Conservation (phyloP, 1,140 invertebrate species). For the Chironomus tepperi region DNA sequence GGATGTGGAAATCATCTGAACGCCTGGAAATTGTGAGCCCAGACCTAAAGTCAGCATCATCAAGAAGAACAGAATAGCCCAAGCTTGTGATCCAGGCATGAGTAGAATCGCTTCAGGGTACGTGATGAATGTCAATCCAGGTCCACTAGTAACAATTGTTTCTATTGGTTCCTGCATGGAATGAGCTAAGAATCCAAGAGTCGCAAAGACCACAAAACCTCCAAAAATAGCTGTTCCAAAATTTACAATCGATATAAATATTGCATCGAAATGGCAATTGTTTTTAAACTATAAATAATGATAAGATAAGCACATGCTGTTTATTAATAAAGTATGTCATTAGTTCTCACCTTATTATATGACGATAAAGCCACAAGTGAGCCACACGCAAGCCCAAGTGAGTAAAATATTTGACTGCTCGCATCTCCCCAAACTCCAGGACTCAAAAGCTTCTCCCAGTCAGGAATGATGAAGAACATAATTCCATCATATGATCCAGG, state of each 20-base stretch:
- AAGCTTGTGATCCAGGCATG: constrained; percentile 65
- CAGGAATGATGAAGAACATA: constrained; percentile 64
- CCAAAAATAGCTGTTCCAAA: constrained; percentile 63
- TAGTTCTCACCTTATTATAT: constrained; percentile 61
- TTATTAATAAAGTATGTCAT: constrained; percentile 38
- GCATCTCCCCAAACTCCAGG: constrained; percentile 54
- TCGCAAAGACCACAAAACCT: constrained; percentile 69
- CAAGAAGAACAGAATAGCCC: constrained; percentile 76
- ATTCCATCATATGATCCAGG: constrained; percentile 63
- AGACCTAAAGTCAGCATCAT: constrained; percentile 73
- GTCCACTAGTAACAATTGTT: constrained; percentile 53
- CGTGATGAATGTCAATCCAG: constrained; percentile 71
- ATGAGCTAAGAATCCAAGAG: constrained; percentile 66
- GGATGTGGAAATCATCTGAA: constrained; percentile 69
- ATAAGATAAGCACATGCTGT: not conserved
- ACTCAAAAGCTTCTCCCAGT: constrained; percentile 55
- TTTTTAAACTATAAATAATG: constrained; percentile 45
- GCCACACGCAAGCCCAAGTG: constrained; percentile 59
- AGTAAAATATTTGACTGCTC: constrained; percentile 64
- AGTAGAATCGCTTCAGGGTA: constrained; percentile 68
- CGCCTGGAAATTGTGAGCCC: constrained; percentile 71
- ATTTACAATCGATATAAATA: constrained; percentile 61
- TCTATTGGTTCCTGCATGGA: constrained; percentile 53
- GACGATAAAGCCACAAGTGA: constrained; percentile 64
- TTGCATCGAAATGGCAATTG: constrained; percentile 56